phyloP scores from a whole-genome alignment of 2,888 invertebrate species.

The Eumerus sabulonum region DNA sequence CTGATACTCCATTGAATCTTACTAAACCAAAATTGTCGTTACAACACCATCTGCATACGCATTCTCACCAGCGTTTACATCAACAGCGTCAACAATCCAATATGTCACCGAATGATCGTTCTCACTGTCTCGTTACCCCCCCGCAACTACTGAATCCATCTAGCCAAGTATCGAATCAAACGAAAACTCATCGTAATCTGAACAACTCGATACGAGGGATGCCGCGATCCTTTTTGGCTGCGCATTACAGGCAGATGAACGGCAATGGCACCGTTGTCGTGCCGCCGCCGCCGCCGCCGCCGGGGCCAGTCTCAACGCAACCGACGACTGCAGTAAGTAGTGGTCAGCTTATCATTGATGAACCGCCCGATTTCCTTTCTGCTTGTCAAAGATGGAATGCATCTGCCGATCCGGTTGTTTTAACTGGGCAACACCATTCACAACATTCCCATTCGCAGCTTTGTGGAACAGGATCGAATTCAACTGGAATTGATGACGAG shows the following conservation, averaged over 20 bases:
- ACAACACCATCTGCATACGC: conserved; percentile 74
- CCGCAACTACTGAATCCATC: conserved; percentile 48
- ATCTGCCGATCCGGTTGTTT: conserved; percentile 60
- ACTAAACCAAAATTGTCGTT: conserved; percentile 87
- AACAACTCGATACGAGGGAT: conserved; percentile 70
- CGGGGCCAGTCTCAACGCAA: conserved; percentile 42
- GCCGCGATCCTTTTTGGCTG: conserved; percentile 54
- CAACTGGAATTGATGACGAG: conserved; percentile 69
- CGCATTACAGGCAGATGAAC: conserved; percentile 52
- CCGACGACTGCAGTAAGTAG: background rate
- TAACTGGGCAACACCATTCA: conserved; percentile 31
- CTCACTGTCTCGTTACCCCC: conserved; percentile 50
- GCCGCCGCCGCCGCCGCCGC: background rate
- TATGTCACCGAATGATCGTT: conserved; percentile 53
- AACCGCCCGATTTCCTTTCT: conserved; percentile 82
- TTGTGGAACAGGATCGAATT: conserved; percentile 49
- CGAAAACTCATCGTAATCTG: conserved; percentile 60
- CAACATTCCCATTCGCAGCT: conserved; percentile 39
- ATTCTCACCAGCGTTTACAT: conserved; percentile 45
- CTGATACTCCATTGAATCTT: conserved; percentile 92
- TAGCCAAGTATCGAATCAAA: conserved; percentile 34
- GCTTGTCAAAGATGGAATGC: conserved; percentile 79
- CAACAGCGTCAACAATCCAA: conserved; percentile 39
- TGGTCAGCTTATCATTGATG: conserved; percentile 71
- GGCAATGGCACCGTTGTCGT: conserved; percentile 23